Base-by-base conservation (phyloP, 2,888 invertebrate species). In the Netelia fuscicornis region DNA sequence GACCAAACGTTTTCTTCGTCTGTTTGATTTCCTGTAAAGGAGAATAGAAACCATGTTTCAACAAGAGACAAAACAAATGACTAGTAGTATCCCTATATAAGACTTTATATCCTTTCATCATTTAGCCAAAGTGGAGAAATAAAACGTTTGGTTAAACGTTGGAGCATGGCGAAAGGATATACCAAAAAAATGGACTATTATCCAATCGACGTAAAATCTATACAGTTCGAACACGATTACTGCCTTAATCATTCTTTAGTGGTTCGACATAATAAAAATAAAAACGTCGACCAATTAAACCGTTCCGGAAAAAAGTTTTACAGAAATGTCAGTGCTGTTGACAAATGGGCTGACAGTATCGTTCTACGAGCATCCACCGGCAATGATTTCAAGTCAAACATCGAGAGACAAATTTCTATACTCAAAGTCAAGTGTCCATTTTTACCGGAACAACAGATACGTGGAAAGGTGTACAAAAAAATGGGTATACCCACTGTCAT, bases 361-460 rank as follows among this genome's bases (percentile, higher is more conserved):
- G 58, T 76, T 25, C 37, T 76, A 17, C 81, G 56, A n/a, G 67
- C 64, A 23, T 54, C 81, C 0, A 81, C 78, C 20, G 78, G 68
- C 10, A 60, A 81, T 56, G 85, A 79, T 58, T 62, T 68, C 65
- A 83, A 79, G 30, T 80, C 68, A 48, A 86, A 86, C 25, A 48
- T 87, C 56, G 83, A 81, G 58, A 70, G 83, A 58, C 86, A 86
- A 65, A 76, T 88, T n/a, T 86, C 87, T 8, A 81, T 88, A 11
- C 67, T 83, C 6, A 83, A 84, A 83, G 85, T 89, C 2, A 82
- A 75, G 25, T 88, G 84, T 81, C 89, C 88, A 0, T 89, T 88
- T 75, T 82, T 89, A 11, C 84, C 87, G 23, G 86, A 87, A 52
- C 75, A 83, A 54, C 88, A 89, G 52, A 84, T 88, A 8, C 83